Evolutionary conservation across 1,140 invertebrate genomes (phyloP), one percentile per base, ranked within the genome.

Genomic region (Propsilocerus akamusi): DNA sequence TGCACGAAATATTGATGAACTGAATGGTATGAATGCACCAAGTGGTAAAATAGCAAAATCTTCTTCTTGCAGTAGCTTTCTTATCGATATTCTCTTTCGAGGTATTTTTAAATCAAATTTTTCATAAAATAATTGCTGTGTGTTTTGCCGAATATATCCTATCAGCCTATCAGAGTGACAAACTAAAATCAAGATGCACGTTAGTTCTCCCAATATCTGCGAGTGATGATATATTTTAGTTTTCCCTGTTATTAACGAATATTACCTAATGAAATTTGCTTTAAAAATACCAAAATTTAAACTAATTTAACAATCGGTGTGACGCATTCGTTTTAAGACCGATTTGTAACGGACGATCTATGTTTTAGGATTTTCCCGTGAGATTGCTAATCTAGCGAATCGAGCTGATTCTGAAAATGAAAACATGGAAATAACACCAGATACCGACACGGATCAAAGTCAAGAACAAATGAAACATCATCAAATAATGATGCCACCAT

Each of bases 381-480:
- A 64, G 48, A 64, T 64, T 7, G 62, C 56, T 46, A 63, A 55
- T 49, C 55, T 63, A 48, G 61, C 58, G 37, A 59, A 61, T 30
- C 58, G 62, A 10, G 62, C 58, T 49, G 77, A 78, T 55, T 75
- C 73, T 48, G 74, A 76, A 54, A 72, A 70, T 52, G 76, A 78
- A 53, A 61, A 74, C 6, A 68, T 72, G 34, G 73, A 76, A 53
- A 67, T 71, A 53, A 78, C 77, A 50, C 76, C 77, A 1, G 77
- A 80, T 53, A 78, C 76, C 0, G 78, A 80, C 58, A 61, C 61
- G 25, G 65, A 63, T 5, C n/a, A n/a, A n/a, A 62, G 61, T 8
- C 61, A 65, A 14, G 63, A 64, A 61, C 50, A 61, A 62, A 55
- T 60, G 62, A 50, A 60, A 64, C n/a, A 61, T 59, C 37, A 51